These are phyloP conservation scores for Drosophila ezoana DNA, from an alignment of 2,888 invertebrate genomes.

Conservation along the genomic window DNA sequence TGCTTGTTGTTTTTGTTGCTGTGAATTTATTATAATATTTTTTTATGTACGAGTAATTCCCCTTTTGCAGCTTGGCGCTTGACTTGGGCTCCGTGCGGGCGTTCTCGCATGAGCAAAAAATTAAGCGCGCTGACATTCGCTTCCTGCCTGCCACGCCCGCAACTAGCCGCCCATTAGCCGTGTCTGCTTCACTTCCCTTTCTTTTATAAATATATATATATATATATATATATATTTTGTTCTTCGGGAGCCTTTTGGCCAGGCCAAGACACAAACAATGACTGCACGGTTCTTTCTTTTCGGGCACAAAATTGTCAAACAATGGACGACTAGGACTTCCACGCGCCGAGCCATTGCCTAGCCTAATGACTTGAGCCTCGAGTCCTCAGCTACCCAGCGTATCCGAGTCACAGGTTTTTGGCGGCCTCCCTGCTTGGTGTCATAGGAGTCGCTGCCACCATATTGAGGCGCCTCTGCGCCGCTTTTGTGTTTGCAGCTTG, in stretches of 20 bases:
- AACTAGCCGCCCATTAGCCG: constrained; percentile 14
- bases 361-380: constrained; percentile 74
- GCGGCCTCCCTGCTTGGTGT: constrained; percentile 1
- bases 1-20: constrained; percentile 5
- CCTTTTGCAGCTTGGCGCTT: constrained; percentile 32
- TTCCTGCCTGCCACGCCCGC: constrained; percentile 59
- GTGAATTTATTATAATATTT: constrained; percentile 51
- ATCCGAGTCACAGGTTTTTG: constrained; percentile 38
- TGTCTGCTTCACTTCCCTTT: background rate
- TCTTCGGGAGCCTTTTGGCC: constrained; percentile 38
- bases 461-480: constrained; percentile 41
- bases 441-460: constrained; percentile 14
- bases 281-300: constrained; percentile 38
- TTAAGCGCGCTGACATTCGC: constrained; percentile 63
- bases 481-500: constrained; percentile 51
- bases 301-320: constrained; percentile 69
- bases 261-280: constrained; percentile 59
- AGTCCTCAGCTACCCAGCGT: constrained; percentile 20
- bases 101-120: constrained; percentile 47
- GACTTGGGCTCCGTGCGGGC: constrained; percentile 38
- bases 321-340: constrained; percentile 49
- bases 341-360: constrained; percentile 17
- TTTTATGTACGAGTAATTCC: constrained; percentile 41
- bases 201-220: too few species aligned
- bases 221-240: background rate